Evolutionary conservation across 2,797 vertebrate species (phyloP).

Genomic region (Acanthis flammea): DNA sequence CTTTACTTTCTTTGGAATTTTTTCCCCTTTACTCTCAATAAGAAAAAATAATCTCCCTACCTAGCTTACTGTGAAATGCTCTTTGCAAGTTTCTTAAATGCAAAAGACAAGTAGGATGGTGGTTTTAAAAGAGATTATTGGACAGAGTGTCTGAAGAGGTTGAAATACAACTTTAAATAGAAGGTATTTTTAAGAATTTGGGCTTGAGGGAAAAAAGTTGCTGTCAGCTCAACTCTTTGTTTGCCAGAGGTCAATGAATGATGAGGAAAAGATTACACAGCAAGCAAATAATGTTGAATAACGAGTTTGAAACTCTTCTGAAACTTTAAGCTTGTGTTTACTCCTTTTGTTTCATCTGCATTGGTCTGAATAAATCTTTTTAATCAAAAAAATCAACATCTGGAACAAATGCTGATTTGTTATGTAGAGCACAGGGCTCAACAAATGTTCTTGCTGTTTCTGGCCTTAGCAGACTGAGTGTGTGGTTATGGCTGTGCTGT

Average conservation of each 20-base stretch:
- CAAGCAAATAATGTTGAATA: constrained; percentile 4
- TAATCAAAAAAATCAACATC: not conserved
- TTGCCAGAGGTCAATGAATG: constrained; percentile 7
- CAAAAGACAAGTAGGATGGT: not conserved
- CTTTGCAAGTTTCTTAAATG: not conserved
- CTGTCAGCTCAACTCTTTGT: not conserved
- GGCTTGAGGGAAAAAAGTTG: not conserved
- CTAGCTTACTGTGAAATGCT: not conserved
- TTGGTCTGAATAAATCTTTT: not conserved
- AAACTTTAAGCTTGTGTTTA: not conserved
- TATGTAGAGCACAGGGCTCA: not conserved
- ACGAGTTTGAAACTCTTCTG: not conserved
- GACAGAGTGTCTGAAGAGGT: not conserved
- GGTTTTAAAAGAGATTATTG: not conserved
- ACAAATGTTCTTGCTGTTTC: not conserved
- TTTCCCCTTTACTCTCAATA: not conserved
- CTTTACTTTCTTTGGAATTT: not conserved
- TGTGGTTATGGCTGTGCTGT: not conserved
- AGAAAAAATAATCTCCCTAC: not conserved
- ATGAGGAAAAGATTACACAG: not conserved
- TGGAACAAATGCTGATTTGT: not conserved
- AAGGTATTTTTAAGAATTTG: not conserved
- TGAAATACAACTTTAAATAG: not conserved
- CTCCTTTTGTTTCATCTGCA: not conserved
- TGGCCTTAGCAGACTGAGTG: not conserved